Evolutionary conservation across 1,140 invertebrate species (phyloP).

Genomic region (Macrostomum lignano): DNA sequence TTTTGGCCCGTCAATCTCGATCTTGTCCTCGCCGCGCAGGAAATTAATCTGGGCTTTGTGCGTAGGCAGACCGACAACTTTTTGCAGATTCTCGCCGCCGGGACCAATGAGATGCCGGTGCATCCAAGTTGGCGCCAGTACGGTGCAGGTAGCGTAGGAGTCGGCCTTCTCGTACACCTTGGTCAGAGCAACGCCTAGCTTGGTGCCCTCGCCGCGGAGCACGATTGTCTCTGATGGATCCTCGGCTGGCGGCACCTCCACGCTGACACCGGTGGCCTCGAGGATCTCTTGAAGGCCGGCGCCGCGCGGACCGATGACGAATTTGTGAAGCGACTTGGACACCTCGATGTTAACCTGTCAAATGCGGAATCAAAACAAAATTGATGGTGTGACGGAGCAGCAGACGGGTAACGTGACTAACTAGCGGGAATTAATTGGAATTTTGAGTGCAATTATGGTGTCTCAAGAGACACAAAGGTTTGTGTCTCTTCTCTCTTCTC

Average conservation of each 20-base stretch:
- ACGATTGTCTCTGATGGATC: constrained; percentile 53
- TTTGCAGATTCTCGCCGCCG: constrained; percentile 51
- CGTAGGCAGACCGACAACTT: constrained; percentile 29
- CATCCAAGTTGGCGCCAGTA: constrained; percentile 70
- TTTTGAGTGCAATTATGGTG: no score
- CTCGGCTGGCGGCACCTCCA: constrained; percentile 59
- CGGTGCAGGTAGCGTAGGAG: constrained; percentile 51
- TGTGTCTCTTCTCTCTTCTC: no score
- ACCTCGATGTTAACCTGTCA: constrained; percentile 72
- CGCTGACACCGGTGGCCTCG: constrained; percentile 53
- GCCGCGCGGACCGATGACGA: constrained; percentile 54
- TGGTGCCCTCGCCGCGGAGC: constrained; percentile 38
- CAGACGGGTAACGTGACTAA: no score
- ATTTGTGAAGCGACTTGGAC: constrained; percentile 62
- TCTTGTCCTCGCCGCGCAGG: constrained; percentile 56
- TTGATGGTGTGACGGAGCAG: no score
- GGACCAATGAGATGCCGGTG: constrained; percentile 85
- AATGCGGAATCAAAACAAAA: no score
- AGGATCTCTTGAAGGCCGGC: constrained; percentile 57
- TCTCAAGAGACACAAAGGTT: no score
- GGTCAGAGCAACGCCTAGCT: constrained; percentile 38
- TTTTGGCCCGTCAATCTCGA: constrained; percentile 74
- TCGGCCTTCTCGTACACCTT: constrained; percentile 74
- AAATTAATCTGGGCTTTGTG: constrained; percentile 58
- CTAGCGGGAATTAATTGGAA: no score